Evolutionary conservation across 2,797 vertebrate species (phyloP), one percentile per base, ranked within the genome.

Genomic region (Pantherophis vulpinus): DNA sequence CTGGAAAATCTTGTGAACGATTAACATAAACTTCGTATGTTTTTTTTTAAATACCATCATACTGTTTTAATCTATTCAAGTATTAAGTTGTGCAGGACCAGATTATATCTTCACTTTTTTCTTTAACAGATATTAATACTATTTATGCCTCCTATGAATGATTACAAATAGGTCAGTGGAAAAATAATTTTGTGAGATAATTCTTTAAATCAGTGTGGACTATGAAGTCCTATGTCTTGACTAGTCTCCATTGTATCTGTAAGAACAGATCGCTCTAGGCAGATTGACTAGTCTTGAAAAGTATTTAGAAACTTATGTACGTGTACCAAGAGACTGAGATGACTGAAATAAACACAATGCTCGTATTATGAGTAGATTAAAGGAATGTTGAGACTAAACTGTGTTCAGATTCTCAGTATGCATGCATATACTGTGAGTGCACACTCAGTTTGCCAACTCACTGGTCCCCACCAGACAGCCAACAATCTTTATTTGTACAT

Each of bases 381-480:
- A 37, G 51, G 91, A 70, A 86, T 66, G 56, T 86, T 63, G 16
- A 32, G 63, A 88, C 86, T 61, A 58, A 86, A 88, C 20, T 89
- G 16, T 79, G 87, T 47, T 87, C 55, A 60, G 59, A 89, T 32
- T 94, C n/a, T 92, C 74, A 60, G 47, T 87, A 5, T 58, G 92
- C 70, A 79, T 37, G 61, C 51, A 54, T 54, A 54, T 54, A 54
- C 51, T 54, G 9, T 54, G 51, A 54, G 51, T 54, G 51, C 86
- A 59, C 60, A 91, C 91, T 88, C 32, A 16, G 58, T 23, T n/a
- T 0, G 83, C 18, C 93, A 88, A 23, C 79, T 3, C 55, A 70
- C 95, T 37, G 2, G 11, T 93, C 74, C 7, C 70, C 18, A 88
- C 88, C 55, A 90, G 87, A 94, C 89, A 87, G 18, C 89, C 55